These are phyloP conservation scores for Macrochelys suwanniensis DNA, from an alignment of 2,797 vertebrate genomes.

Conservation along the genomic window DNA sequence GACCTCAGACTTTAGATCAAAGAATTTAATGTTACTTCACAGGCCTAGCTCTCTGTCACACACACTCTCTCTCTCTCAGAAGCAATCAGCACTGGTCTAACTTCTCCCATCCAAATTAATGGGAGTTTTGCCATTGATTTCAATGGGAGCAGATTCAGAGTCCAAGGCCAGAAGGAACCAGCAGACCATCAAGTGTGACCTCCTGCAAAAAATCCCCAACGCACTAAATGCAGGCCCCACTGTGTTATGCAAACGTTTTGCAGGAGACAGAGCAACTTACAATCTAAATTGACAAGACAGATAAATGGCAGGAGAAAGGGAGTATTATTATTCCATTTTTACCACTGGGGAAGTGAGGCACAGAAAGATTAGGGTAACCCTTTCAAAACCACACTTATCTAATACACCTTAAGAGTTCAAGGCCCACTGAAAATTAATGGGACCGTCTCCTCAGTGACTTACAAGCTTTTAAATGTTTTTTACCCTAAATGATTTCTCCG, in stretches of 20 bases:
- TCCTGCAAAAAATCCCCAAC: neutral
- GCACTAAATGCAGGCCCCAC: neutral
- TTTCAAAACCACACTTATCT: neutral
- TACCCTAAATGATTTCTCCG: neutral
- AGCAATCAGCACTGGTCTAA: neutral
- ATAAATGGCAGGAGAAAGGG: accelerated
- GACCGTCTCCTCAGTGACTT: neutral
- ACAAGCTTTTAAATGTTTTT: neutral
- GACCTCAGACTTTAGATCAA: slow-evolving; percentile 47
- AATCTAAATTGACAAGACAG: neutral
- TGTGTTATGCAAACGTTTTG: neutral
- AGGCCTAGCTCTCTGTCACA: neutral
- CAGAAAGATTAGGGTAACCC: neutral
- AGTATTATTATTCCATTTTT: neutral
- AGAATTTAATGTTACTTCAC: neutral
- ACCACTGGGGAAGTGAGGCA: neutral
- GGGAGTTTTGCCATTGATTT: neutral
- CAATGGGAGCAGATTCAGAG: neutral
- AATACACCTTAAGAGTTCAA: neutral
- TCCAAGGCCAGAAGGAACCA: neutral
- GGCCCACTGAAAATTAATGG: neutral
- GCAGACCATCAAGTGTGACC: neutral
- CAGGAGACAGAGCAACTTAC: neutral
- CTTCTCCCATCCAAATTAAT: accelerated
- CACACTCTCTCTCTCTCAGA: no score